Conservation (phyloP, 2,113 vertebrate genomes). For the Lontra canadensis region DNA sequence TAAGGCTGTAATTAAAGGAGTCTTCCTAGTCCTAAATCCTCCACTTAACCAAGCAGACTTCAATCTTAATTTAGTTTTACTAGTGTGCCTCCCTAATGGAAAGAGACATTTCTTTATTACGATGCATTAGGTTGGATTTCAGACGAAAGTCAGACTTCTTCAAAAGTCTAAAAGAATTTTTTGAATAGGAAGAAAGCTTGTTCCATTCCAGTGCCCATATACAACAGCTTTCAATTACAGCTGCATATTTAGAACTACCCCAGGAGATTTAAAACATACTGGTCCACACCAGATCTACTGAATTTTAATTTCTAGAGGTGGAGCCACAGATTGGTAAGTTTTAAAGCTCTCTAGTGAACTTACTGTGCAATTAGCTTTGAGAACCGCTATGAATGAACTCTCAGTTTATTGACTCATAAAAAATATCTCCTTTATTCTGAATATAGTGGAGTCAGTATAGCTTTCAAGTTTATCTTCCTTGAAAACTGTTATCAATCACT, state of each 20-base stretch:
- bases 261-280: neutral
- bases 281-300: neutral
- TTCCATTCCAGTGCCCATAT: neutral
- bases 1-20: neutral
- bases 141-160: neutral
- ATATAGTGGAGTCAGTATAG: neutral
- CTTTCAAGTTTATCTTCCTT: neutral
- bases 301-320: neutral
- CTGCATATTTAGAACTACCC: neutral
- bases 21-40: neutral
- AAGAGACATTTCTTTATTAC: slow-evolving; percentile 5
- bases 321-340: neutral
- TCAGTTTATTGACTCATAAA: neutral
- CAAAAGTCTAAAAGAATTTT: neutral
- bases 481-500: slow-evolving; percentile 14
- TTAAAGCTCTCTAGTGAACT: neutral
- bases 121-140: neutral
- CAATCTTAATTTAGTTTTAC: slow-evolving; percentile 10
- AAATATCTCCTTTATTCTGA: neutral
- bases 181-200: neutral
- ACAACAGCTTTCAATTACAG: neutral
- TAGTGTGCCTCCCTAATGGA: neutral
- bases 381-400: neutral
- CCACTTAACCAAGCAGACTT: neutral
- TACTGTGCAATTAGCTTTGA: neutral